Base-by-base conservation (phyloP, 2,888 invertebrate species). In the Lochmaea capreae region DNA sequence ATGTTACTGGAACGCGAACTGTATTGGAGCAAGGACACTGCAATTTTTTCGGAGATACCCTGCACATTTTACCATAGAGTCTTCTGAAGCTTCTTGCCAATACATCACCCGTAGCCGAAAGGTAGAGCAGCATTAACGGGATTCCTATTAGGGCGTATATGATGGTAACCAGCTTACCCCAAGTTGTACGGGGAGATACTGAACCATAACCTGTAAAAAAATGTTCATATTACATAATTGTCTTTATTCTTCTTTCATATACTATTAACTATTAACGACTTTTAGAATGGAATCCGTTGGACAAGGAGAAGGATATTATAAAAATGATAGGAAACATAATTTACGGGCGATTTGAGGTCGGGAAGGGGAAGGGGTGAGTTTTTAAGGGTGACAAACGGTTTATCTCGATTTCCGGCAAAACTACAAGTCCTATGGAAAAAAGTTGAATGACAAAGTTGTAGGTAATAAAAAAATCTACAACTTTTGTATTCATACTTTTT, bases 131-230 rank as follows among this genome's bases (percentile, higher is more conserved):
- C 89, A 97, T 94, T 82, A 97, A 89, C 26, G 97, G 97, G 81
- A 97, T 96, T 67, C 97, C 96, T 75, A 95, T 90, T 75, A 95
- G 90, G 0, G 96, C 95, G 87, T 96, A 96, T 73, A 93, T 89
- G 78, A 96, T 92, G n/a, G 96, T 95, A 75, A 93, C 94, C 80
- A 95, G 87, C 81, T 93, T 93, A 42, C 96, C 96, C 90, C 92
- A 93, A 54, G 93, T 89, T 4, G 95, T 95, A 80, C 92, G 90
- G 4, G 96, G 96, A 4, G 94, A 92, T 73, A 95, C 93, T 83
- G 94, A 94, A 57, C 96, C 96, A 83, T 95, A 95, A 77, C 96
- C 96, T 96, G 90, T 6, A 75, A 71, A 58, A 66, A 33, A 54
- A 18, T 18, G 18, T 54, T 46, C 14, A 14, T 46, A 46, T 46